Evolutionary conservation across 2,113 vertebrate genomes (phyloP), one percentile per base, ranked within the genome.

Genomic region (Cairina moschata): DNA sequence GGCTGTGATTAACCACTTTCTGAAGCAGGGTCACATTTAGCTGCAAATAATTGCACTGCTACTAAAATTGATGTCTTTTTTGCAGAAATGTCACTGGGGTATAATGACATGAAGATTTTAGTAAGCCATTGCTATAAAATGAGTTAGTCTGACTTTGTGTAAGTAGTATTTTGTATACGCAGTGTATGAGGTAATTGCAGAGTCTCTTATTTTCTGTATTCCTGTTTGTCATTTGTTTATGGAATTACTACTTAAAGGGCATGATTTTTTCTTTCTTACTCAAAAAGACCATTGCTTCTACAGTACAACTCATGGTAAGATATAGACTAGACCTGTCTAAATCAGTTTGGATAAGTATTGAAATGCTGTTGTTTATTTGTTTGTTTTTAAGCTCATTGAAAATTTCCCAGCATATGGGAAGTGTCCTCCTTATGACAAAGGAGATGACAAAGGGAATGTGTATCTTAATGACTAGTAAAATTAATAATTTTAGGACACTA

Each of bases 311-410:
- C 26, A 23, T 0, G 0, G 73, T 44, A 48, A 85, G 32, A 28
- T 59, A 14, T 42, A 74, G 65, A 34, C 11, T 32, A 52, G 34
- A 34, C 67, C 18, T 48, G 9, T 86, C 32, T 78, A 85, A 91
- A 88, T 73, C 48, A 46, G 6, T 82, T 58, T 93, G 48, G 21
- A 40, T 82, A 82, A 67, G 15, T 54, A 14, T 90, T 91, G 31
- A 88, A 86, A 44, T 68, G 13, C 58, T 90, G 29, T 7, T 76
- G 8, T 71, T n/a, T 63, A 28, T 71, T 32, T 36, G 22, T 85
- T 68, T 91, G 29, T 76, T 80, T 95, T 90, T 71, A 91, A 82
- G 42, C 20, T 55, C 44, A 38, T 44, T 90, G 42, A 84, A 91
- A 79, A 48, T 48, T 94, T 72, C 89, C 42, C 11, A 73, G 28